Base-by-base conservation (phyloP, 2,797 vertebrate species). In the Falco berigora region DNA sequence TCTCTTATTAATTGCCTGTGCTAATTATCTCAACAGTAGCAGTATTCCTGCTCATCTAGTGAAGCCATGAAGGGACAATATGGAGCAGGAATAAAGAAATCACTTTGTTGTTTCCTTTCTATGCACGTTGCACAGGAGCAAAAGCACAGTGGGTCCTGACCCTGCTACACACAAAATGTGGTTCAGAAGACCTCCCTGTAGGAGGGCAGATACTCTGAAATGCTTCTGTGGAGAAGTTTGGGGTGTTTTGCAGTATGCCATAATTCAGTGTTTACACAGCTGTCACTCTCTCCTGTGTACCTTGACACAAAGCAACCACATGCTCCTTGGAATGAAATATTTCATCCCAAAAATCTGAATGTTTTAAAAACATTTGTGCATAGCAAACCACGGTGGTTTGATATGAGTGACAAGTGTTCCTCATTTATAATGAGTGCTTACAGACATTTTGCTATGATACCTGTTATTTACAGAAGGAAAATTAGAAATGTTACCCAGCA, bases 1-100 rank as follows among this genome's bases (percentile, higher is more conserved):
- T 81, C 77, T 95, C 86, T 71, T 87, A 63, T 88, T 94, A 95
- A 89, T 93, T 94, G 71, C 81, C 77, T 87, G 25, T 84, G 64
- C 77, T 92, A 90, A 94, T 96, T 87, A 77, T 63, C 77, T 95
- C 71, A 92, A 85, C 46, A 74, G 74, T 19, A 69, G 78, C 36
- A 55, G 28, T 42, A 61, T 89, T 89, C 17, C 56, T 85, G 56
- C 64, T 96, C 32, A 8, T 79, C 53, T 56, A 62, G 25, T 80
- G 52, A 69, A 79, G 50, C 69, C 17, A 3, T 30, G 62, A 66
- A 92, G n/a, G 40, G 59, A 53, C 40, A 89, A 47, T 34, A 28
- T 61, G 53, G 47, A 89, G 28, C 56, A 71, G 71, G 24, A 88
- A 46, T 82, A 85, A 73, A 58, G 27, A 69, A 86, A 58, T 82